Base-by-base conservation (phyloP, 2,888 invertebrate species). In the Apeira syringaria region DNA sequence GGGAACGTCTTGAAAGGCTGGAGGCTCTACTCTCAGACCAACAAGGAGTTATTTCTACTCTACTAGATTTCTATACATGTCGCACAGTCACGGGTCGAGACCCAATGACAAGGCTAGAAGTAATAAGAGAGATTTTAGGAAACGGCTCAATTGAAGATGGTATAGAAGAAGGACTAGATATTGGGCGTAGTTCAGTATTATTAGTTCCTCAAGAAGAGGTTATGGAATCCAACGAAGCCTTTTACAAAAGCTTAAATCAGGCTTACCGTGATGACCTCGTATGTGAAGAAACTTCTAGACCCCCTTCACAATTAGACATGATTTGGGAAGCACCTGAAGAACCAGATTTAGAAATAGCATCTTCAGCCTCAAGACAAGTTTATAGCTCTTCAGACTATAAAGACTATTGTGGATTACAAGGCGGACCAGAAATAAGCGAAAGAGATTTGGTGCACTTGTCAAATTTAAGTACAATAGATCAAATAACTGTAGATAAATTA, bases 241-340 rank as follows among this genome's bases (percentile, higher is more conserved):
- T 97, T 76, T 97, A 97, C 77, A 93, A 95, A 60, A 96, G 95
- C 68, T 87, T 97, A 30, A 97, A 97, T 81, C 95, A 95, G 80
- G 96, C 96, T 25, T 97, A 97, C 75, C 91, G 97, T 36, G 96
- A 97, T 56, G 95, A 96, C 68, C 84, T 94, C 44, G 94, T 94
- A 15, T 91, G 91, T 54, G 92, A 90, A 63, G 91, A 91, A 83
- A 87, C 91, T 9, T 92, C 93, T 9, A 91, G 93, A 50, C 93
- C 94, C 40, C 86, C 92, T 49, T 94, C 94, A 33, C 95, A 96
- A 59, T 83, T 96, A 55, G 95, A 94, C 50, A 95, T 96, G 94
- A 96, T 96, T 59, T 96, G 96, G 94, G 96, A 96, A 76, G 95
- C 95, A 60, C 93, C 94, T 6, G 95, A 96, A 77, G 96, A 96